Conservation (phyloP, 2,888 invertebrate genomes). For the Meteorus colon region DNA sequence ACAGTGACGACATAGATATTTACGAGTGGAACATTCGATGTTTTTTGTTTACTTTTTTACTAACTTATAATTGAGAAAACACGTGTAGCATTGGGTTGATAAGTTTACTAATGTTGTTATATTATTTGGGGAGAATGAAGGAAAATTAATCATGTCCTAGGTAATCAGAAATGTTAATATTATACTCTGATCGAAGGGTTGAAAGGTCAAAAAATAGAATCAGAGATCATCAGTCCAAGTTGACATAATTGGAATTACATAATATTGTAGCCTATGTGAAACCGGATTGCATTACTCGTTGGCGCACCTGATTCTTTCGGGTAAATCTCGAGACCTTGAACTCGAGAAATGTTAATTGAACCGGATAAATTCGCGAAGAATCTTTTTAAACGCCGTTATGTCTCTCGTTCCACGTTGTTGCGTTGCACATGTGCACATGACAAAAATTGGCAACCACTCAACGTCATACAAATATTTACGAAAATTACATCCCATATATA, state of each 20-base stretch:
- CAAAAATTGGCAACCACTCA: conserved; percentile 33
- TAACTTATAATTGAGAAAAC: not conserved
- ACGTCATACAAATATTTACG: not conserved
- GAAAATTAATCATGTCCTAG: not conserved
- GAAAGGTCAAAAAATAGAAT: not conserved
- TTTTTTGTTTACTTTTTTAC: not conserved
- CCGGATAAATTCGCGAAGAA: conserved; percentile 37
- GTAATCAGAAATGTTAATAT: not conserved
- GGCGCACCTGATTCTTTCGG: not conserved
- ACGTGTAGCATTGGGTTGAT: not conserved
- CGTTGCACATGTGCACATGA: conserved; percentile 29
- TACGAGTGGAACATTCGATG: not conserved
- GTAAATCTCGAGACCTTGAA: conserved; percentile 43
- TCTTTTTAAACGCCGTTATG: conserved; percentile 44
- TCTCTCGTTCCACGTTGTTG: conserved; percentile 35
- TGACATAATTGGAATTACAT: not conserved
- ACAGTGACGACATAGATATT: not conserved
- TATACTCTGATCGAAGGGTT: not conserved
- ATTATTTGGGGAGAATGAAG: not conserved
- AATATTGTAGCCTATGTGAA: not conserved
- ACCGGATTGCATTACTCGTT: not conserved
- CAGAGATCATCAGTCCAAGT: not conserved
- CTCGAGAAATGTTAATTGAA: conserved; percentile 45
- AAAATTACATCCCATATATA: not conserved
- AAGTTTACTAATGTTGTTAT: not conserved